Percentiles rank a stretch among this genome's conserved stretches.
phyloP scores from a whole-genome alignment of 2,113 vertebrate species.

The Myotis lucifugus region DNA sequence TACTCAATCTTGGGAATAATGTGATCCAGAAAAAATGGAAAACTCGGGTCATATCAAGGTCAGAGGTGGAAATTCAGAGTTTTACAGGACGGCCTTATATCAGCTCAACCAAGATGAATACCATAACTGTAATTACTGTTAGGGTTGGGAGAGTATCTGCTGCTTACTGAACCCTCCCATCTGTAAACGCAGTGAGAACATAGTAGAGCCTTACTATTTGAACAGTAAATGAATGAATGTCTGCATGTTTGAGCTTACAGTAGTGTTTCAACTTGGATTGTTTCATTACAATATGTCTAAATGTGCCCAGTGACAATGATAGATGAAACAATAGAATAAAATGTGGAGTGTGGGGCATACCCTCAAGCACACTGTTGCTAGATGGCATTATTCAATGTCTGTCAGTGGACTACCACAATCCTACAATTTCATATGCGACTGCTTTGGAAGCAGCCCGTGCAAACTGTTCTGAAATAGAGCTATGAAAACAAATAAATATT shows the following conservation, averaged over 20 bases:
- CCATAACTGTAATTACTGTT: not conserved
- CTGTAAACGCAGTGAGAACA: not conserved
- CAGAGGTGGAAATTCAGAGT: not conserved
- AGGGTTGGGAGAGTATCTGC: not conserved
- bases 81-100: not conserved
- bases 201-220: not conserved
- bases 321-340: not conserved
- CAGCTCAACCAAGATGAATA: not conserved
- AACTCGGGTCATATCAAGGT: not conserved
- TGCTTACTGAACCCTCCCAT: not conserved
- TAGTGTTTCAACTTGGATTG: not conserved
- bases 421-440: not conserved
- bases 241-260: not conserved
- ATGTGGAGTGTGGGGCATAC: not conserved
- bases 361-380: not conserved
- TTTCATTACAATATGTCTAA: not conserved
- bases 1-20: not conserved
- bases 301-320: not conserved
- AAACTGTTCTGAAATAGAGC: not conserved
- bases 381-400: not conserved
- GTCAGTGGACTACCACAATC: not conserved
- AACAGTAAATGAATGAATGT: not conserved
- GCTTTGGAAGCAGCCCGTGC: not conserved
- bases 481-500: conserved; percentile 16
- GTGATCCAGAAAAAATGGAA: not conserved